A percentile compares a stretch with the other conserved stretches of the same genome.
Evolutionary conservation across 2,888 invertebrate species (phyloP).

Genomic region (Alloscopus bannaensis): DNA sequence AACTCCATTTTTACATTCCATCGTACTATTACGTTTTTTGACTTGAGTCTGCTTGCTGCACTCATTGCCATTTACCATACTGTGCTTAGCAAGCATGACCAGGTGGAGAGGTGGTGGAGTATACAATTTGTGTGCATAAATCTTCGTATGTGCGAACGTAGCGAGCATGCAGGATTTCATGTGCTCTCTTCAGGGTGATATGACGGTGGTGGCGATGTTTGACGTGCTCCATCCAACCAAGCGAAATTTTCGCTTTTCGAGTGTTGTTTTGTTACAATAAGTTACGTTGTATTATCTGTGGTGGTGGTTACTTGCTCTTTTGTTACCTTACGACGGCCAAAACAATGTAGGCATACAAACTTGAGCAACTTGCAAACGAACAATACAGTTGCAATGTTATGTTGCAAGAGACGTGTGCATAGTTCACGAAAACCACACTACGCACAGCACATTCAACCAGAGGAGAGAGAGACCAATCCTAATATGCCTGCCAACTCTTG

Average conservation of each 20-base stretch:
- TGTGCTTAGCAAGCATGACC: slow-evolving; percentile 62
- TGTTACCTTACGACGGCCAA: slow-evolving; percentile 43
- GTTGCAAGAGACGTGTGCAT: neutral
- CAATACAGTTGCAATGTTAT: neutral
- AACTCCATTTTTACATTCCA: slow-evolving; percentile 50
- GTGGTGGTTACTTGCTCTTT: slow-evolving; percentile 52
- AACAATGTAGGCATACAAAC: slow-evolving; percentile 12
- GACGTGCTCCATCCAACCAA: slow-evolving; percentile 47
- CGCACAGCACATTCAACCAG: neutral
- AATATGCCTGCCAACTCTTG: slow-evolving; percentile 51
- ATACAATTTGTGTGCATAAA: no score
- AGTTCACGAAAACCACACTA: neutral
- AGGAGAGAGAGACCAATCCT: slow-evolving; percentile 44
- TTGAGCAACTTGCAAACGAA: neutral
- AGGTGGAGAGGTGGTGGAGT: no score
- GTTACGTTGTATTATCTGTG: slow-evolving; percentile 50
- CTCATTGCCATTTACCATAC: slow-evolving; percentile 39
- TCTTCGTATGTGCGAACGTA: slow-evolving; percentile 28
- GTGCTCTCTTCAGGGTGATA: slow-evolving; percentile 42
- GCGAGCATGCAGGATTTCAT: slow-evolving; percentile 1
- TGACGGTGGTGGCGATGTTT: no score
- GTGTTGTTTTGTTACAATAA: slow-evolving; percentile 57
- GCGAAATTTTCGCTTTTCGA: slow-evolving; percentile 58
- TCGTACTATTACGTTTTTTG: slow-evolving; percentile 40
- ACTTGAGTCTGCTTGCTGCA: no score